Evolutionary conservation across 1,140 invertebrate genomes (phyloP), one percentile per base, ranked within the genome.

Genomic region (Lasioglossum albipes): DNA sequence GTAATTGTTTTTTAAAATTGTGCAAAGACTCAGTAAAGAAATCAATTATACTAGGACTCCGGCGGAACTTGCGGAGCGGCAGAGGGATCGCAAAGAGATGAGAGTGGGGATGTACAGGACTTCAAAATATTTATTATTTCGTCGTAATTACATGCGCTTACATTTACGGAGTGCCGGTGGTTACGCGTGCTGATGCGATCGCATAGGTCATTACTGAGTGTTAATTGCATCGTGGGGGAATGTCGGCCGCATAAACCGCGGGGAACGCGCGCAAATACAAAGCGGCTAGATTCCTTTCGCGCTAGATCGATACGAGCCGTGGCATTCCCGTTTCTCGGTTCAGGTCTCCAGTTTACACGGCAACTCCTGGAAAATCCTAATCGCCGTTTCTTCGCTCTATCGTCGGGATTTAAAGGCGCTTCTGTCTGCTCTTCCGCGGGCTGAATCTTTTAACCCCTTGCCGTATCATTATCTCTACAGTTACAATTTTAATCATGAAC

Each of bases 71-170:
- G 36, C 36, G 52, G 2, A 54, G 52, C 5, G 12, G 13, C 0
- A 54, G 12, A 2, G 52, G 9, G 52, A 20, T 2, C 5, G 36
- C 36, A 5, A 2, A 18, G 52, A 54, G 16, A 54, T 27, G 13
- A 54, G 1, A 54, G 52, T 16, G 52, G 52, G 16, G 13, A 54
- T 54, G 13, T 54, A 59, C 57, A 59, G 83, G 54, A 59, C 64
- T 80, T 84, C 52, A 86, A 86, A 87, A 87, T 86, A 87, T 87
- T 86, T 86, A 86, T 86, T 87, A 86, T 86, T 87, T 71, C 61
- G 18, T 49, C 54, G 65, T 75, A 82, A 84, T 74, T 87, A 87
- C 62, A 87, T 83, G 65, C 70, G 54, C 52, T 70, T 80, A 76
- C 59, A 80, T 54, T 78, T 78, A 72, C 66, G 45, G 31, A 75